Base-by-base conservation (phyloP, 2,888 invertebrate species). In the Napeogenes sylphis region DNA sequence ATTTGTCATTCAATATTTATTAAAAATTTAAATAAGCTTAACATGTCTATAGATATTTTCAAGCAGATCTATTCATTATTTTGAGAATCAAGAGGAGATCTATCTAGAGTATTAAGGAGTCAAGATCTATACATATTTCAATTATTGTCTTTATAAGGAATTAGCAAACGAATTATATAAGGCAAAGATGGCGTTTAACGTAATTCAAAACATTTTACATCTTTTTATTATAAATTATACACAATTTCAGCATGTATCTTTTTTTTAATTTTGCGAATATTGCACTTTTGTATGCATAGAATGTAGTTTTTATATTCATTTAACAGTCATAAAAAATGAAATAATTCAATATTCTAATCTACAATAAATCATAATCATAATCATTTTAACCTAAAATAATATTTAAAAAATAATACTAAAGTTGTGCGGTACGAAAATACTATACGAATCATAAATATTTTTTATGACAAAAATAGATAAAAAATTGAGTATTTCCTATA, bases 401-500 rank as follows among this genome's bases (percentile, higher is more conserved):
- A 14, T 56, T 45, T 30, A 14, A 30, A 45, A 46, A 3, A 45
- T 55, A 45, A 59, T 51, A 51, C 51, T 51, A 30, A 30, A 51
- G 4, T 51, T 51, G 51, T 51, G 51, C 51, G 51, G 30, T 30
- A 51, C 51, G 8, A 42, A 42, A 42, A 42, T 42, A 42, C 42
- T 42, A 45, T 33, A 21, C 13, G 32, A 38, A 35, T 54, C 35
- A 55, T 63, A 45, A 57, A 21, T 55, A 35, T 55, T 45, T 56
- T 51, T 35, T 33, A 55, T 54, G 21, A 51, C 56, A 58, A 51
- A 51, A 54, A 67, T 56, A 32, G 30, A 57, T 45, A 65, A 56
- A n/a, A 57, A 55, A 71, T 67, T 72, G 75, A 76, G 75, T 77
- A 77, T 76, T 75, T 56, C 70, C 68, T 70, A 68, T 68, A 64